Conservation (phyloP, 2,113 vertebrate species). For the Echinops telfairi region DNA sequence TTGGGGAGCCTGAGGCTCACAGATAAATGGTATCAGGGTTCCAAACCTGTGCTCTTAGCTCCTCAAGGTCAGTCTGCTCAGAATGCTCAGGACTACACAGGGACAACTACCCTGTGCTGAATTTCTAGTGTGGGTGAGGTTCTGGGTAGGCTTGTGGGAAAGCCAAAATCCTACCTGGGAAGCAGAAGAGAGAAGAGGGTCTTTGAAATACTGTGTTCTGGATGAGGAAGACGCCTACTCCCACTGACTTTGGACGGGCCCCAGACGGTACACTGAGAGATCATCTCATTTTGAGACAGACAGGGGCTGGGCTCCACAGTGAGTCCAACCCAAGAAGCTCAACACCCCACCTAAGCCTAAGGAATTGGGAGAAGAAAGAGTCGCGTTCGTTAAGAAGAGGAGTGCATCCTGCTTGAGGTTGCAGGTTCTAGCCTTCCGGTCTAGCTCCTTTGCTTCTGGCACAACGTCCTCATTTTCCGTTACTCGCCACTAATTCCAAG, state of each 20-base stretch:
- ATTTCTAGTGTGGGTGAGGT: not conserved
- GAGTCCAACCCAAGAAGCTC: too few species aligned
- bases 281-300: not conserved
- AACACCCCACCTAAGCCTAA: too few species aligned
- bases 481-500: too few species aligned
- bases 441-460: too few species aligned
- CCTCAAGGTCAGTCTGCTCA: not conserved
- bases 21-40: not conserved
- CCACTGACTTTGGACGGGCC: rapidly evolving
- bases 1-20: not conserved
- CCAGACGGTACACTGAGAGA: not conserved
- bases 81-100: not conserved
- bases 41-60: not conserved
- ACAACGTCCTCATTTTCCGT: too few species aligned
- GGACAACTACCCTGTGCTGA: not conserved
- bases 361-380: too few species aligned
- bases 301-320: too few species aligned
- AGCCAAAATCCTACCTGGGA: not conserved
- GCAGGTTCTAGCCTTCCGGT: too few species aligned
- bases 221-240: not conserved
- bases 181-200: not conserved
- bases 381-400: too few species aligned
- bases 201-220: not conserved
- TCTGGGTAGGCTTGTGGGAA: not conserved
- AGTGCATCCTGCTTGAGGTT: too few species aligned